Base-by-base conservation (phyloP, 2,888 invertebrate genomes). In the Strigamia crassipes region DNA sequence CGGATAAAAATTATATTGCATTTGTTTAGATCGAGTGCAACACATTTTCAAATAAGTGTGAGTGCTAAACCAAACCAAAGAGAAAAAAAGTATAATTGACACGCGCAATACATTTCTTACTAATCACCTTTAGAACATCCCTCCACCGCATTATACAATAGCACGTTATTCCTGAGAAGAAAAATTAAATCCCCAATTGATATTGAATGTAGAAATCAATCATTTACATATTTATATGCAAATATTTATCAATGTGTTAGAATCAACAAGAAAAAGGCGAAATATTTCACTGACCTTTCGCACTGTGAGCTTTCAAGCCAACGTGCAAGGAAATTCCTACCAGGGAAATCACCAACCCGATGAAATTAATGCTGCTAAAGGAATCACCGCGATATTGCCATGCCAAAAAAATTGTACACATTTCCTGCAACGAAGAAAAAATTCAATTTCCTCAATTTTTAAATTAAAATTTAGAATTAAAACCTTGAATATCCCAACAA, bases 401-500 rank as follows among this genome's bases (percentile, higher is more conserved):
- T 0, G 98, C 99, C 85, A 99, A 89, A 78, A 93, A 92, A 85
- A 99, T 90, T 84, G 96, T 96, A 86, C 94, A 93, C 86, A 98
- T 93, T 90, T 99, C 99, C 96, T 97, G 89, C 15, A 90, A 90
- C 84, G 77, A 80, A 81, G 41, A 82, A 81, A 82, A 77, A 82
- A n/a, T 31, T 56, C 42, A 10, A 46, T 13, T 10, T 5, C 34
- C 3, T 34, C 4, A 46, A n/a, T n/a, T 46, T 13, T 46, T 46
- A 12, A 46, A 46, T 13, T 13, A 4, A 13, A 10, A 6, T 46
- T 27, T 12, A 78, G n/a, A 80, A 79, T 77, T 82, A 85, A 87
- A 89, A 96, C 97, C 93, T 99, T 99, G 87, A 97, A 94, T 87
- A 99, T 97, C 83, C 98, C 97, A 78, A 97, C 94, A 85, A 99